Base-by-base conservation (phyloP, 2,113 vertebrate genomes). In the Myotis brandtii region DNA sequence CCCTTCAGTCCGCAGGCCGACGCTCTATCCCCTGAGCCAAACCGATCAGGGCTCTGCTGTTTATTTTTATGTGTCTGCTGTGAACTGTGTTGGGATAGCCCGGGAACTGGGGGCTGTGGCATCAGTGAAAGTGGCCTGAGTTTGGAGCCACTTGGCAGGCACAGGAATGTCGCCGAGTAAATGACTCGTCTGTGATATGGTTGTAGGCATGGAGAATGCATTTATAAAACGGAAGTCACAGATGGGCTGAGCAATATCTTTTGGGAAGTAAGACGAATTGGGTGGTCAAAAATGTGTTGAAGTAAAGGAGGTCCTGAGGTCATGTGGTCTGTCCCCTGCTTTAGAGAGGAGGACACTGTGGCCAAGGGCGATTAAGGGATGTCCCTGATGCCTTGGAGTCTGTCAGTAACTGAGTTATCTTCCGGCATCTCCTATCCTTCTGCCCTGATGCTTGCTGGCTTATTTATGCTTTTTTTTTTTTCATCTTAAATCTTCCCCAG, bases 1-100 rank as follows among this genome's bases (percentile, higher is more conserved):
- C 40, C 40, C 40, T 40, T 40, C 40, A 40, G 40, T 40, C 40
- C 40, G 40, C 40, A 40, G 40, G 40, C 5, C 5, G 40, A 40
- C 5, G 40, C 43, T 43, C 6, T 43, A 43, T 43, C 43, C 43
- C 43, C 43, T 43, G 43, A 43, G 43, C 43, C 43, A 43, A 43
- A 43, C 43, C 43, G 43, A 7, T 43, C 43, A 8, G 43, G 43
- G 92, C 93, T 88, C 2, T 96, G 97, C 46, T 37, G 32, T 79
- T 62, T 27, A 9, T 62, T 62, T 62, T 62, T 87, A 75, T 70
- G 86, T 32, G 69, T 34, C 54, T 91, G 12, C 69, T 95, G 0
- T 0, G 50, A 43, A 56, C 16, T 87, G 5, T 2, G 27, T 40
- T 32, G 94, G 64, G 87, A 62, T 96, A 92, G 2, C 90, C 0